Percentiles rank a stretch among this genome's conserved stretches.
phyloP scores from a whole-genome alignment of 2,113 vertebrate genomes.

The Panthera leo region DNA sequence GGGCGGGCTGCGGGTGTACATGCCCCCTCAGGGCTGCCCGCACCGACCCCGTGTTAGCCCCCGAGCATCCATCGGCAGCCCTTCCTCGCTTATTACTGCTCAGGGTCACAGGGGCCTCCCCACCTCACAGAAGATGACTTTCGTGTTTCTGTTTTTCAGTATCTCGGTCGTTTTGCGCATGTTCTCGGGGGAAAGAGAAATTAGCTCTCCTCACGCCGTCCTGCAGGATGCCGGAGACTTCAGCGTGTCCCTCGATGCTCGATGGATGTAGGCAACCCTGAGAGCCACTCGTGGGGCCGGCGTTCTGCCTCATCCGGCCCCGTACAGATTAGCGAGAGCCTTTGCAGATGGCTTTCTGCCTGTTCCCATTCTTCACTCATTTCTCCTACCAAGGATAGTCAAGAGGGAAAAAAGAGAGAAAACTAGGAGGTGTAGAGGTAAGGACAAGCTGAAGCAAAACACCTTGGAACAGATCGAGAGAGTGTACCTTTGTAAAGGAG shows the following conservation, averaged over 20 bases:
- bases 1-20: accelerated
- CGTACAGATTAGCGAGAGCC: accelerated
- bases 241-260: accelerated
- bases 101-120: accelerated
- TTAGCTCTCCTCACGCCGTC: not conserved
- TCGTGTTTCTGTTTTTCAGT: not conserved
- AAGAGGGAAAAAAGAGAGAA: not conserved
- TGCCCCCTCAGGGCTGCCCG: accelerated
- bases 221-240: not conserved
- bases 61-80: accelerated
- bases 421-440: not conserved
- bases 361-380: not conserved
- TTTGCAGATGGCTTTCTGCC: not conserved
- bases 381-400: not conserved
- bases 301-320: not conserved
- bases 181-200: not conserved
- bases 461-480: no score
- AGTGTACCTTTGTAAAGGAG: not conserved
- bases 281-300: accelerated
- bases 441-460: not conserved
- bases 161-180: no score
- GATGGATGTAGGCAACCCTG: accelerated
- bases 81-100: accelerated
- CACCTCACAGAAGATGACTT: not conserved
- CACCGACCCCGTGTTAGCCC: accelerated